Evolutionary conservation across 2,797 vertebrate genomes (phyloP).

Genomic region (Emys orbicularis): DNA sequence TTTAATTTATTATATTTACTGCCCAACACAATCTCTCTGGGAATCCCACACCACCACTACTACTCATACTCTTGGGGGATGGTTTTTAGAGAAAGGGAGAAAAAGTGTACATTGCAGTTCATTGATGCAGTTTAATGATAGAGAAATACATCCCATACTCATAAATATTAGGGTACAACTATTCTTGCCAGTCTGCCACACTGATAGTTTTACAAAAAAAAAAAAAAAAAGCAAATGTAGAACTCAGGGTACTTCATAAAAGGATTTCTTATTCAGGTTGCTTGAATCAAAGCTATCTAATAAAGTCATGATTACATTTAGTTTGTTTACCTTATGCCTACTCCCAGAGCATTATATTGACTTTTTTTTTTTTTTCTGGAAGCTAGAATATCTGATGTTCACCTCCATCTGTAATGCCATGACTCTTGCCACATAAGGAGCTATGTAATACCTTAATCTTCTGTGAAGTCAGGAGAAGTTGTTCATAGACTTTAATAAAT

Average conservation of each 20-base stretch:
- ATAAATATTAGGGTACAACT: neutral
- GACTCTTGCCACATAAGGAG: conserved; percentile 1
- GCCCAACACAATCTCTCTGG: rapidly evolving
- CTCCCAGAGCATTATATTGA: neutral
- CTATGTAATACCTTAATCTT: neutral
- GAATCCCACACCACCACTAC: neutral
- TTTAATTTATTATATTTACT: neutral
- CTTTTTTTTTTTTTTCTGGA: neutral
- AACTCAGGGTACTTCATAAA: neutral
- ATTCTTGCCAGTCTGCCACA: neutral
- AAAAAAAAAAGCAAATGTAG: neutral
- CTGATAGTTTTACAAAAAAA: neutral
- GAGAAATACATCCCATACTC: neutral
- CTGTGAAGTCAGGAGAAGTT: conserved; percentile 11
- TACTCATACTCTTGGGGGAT: neutral
- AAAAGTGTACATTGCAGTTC: neutral
- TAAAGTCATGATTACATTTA: neutral
- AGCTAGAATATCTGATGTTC: neutral
- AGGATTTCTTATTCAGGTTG: neutral
- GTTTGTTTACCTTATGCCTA: neutral
- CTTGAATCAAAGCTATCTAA: neutral
- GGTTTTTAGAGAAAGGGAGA: too few relatives aligned
- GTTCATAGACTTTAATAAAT: neutral
- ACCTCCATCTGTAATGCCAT: neutral
- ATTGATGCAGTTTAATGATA: neutral